Percentiles rank a stretch among this genome's conserved stretches.
phyloP scores from a whole-genome alignment of 2,113 vertebrate species.

The Vidua macroura region DNA sequence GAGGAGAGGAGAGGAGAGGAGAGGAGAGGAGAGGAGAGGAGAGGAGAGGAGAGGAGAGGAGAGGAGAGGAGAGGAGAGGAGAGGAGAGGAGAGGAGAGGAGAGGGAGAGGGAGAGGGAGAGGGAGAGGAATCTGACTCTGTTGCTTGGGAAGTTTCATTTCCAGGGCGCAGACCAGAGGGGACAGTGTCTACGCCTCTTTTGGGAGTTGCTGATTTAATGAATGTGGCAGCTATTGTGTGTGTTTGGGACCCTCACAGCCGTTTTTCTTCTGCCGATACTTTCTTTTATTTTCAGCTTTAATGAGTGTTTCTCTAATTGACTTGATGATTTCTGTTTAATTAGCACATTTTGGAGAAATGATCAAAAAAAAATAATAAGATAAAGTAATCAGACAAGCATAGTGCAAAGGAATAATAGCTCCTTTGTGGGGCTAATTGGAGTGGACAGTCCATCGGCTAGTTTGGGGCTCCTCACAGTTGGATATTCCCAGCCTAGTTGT shows the following conservation, averaged over 20 bases:
- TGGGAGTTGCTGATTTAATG: slow-evolving; percentile 31
- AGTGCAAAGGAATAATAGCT: slow-evolving; percentile 63
- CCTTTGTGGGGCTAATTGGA: slow-evolving; percentile 71
- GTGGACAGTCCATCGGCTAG: slow-evolving; percentile 67
- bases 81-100: background rate
- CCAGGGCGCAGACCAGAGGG: background rate
- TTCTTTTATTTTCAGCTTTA: slow-evolving; percentile 57
- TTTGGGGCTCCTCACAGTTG: slow-evolving; percentile 60
- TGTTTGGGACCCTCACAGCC: slow-evolving; percentile 48
- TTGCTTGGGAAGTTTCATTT: slow-evolving; percentile 7
- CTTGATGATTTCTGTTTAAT: slow-evolving; percentile 78
- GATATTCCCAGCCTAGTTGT: slow-evolving; percentile 46
- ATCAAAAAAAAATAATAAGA: slow-evolving; percentile 69
- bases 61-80: no score
- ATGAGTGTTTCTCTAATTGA: slow-evolving; percentile 74
- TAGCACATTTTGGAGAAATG: slow-evolving; percentile 74
- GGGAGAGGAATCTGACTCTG: background rate
- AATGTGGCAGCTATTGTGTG: slow-evolving; percentile 50
- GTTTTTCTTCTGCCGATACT: slow-evolving; percentile 40
- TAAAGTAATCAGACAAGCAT: slow-evolving; percentile 75
- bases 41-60: background rate
- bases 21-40: no score
- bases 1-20: background rate
- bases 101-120: no score
- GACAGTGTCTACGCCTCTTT: background rate